Conservation (phyloP, 2,797 vertebrate species). For the Acanthurus tractus region DNA sequence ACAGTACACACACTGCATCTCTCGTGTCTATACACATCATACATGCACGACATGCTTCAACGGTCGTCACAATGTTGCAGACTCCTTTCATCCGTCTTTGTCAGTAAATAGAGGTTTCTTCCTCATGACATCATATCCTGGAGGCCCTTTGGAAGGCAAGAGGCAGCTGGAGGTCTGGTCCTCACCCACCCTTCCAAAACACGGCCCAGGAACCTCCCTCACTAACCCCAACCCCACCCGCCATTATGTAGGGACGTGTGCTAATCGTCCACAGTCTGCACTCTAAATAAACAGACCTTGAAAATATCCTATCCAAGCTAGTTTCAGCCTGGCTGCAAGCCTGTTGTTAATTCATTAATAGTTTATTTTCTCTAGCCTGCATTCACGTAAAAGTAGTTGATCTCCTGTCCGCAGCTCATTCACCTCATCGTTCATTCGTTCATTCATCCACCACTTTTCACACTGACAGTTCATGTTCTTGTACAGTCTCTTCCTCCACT, state of each 20-base stretch:
- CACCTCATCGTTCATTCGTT: slow-evolving; percentile 10
- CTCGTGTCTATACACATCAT: not conserved
- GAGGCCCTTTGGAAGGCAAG: slow-evolving; percentile 55
- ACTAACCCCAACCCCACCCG: not conserved
- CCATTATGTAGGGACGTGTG: slow-evolving; percentile 31
- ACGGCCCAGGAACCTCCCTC: slow-evolving; percentile 38
- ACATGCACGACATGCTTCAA: not conserved
- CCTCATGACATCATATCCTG: slow-evolving; percentile 46
- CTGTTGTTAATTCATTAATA: not conserved
- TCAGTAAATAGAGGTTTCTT: slow-evolving; percentile 41
- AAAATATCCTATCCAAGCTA: slow-evolving; percentile 26
- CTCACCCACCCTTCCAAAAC: slow-evolving; percentile 57
- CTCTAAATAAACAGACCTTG: slow-evolving; percentile 54
- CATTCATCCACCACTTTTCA: not conserved
- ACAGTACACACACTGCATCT: slow-evolving; percentile 4
- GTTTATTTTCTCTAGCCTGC: not conserved
- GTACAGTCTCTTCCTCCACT: slow-evolving; percentile 9
- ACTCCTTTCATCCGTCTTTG: slow-evolving; percentile 16
- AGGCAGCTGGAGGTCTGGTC: slow-evolving; percentile 66
- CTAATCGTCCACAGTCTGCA: slow-evolving; percentile 47
- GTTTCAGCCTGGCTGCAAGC: slow-evolving; percentile 28
- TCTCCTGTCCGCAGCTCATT: not conserved
- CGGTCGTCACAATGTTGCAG: slow-evolving; percentile 11
- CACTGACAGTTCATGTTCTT: not conserved
- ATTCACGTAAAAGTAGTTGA: slow-evolving; percentile 13